phyloP scores from a whole-genome alignment of 2,888 invertebrate species.

The Pteria penguin region DNA sequence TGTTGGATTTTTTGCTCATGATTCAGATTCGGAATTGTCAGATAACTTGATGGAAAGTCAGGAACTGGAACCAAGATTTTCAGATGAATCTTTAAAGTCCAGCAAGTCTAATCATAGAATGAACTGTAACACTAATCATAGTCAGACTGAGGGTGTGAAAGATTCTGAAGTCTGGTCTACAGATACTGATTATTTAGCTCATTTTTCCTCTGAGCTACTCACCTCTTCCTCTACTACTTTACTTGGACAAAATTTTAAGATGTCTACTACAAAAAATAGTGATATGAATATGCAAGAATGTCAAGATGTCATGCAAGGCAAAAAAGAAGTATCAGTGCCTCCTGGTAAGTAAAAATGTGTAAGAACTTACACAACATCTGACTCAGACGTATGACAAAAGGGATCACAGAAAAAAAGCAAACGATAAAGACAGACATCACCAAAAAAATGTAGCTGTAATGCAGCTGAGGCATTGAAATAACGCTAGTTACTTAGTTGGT shows the following conservation, averaged over 20 bases:
- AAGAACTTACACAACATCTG: too few species aligned
- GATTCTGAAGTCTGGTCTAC: conserved; percentile 57
- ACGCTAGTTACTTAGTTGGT: too few species aligned
- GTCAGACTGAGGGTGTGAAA: conserved; percentile 41
- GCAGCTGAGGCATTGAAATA: too few species aligned
- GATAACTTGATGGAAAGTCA: conserved; percentile 76
- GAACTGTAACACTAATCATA: conserved; percentile 30
- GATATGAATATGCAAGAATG: conserved; percentile 56
- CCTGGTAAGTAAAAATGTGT: too few species aligned
- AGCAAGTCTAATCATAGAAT: conserved; percentile 14
- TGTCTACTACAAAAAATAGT: conserved; percentile 44
- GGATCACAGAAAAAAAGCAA: too few species aligned
- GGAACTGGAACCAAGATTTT: conserved; percentile 69
- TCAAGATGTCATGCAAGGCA: conserved; percentile 74
- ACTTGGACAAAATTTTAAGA: conserved; percentile 65
- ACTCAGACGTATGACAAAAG: too few species aligned
- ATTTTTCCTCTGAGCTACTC: conserved; percentile 72
- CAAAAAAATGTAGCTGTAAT: too few species aligned
- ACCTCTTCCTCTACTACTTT: conserved; percentile 73
- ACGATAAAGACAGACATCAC: too few species aligned
- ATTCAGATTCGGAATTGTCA: conserved; percentile 74
- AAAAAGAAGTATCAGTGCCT: conserved; percentile 71
- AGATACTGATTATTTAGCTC: conserved; percentile 63
- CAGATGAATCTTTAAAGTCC: conserved; percentile 20
- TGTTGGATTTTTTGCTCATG: conserved; percentile 71